phyloP scores from a whole-genome alignment of 2,888 invertebrate genomes.

The Graphium colonna region DNA sequence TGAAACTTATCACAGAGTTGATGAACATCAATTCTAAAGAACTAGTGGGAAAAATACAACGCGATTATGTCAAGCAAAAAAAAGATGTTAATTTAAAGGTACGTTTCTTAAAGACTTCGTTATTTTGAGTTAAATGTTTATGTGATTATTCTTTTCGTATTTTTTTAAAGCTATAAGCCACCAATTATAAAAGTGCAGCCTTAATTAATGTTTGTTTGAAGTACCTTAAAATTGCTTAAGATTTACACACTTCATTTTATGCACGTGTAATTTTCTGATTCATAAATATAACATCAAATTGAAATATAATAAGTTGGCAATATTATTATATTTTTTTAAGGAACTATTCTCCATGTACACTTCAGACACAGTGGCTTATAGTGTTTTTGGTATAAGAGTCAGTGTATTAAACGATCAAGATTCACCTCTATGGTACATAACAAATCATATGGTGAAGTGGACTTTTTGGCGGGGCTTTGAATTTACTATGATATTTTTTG shows the following conservation, averaged over 20 bases:
- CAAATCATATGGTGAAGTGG: slow-evolving; percentile 60
- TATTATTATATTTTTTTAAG: slow-evolving; percentile 32
- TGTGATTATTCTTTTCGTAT: too few relatives aligned
- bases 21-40: slow-evolving; percentile 58
- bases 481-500: slow-evolving; percentile 53
- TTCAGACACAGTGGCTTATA: slow-evolving; percentile 60
- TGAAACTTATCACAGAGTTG: slow-evolving; percentile 50
- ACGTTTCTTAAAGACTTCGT: background rate
- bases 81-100: slow-evolving; percentile 56
- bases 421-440: slow-evolving; percentile 60
- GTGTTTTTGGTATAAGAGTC: slow-evolving; percentile 55
- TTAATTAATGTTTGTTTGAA: too few relatives aligned
- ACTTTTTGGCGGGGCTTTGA: slow-evolving; percentile 60
- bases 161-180: too few relatives aligned
- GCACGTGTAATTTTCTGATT: too few relatives aligned
- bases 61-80: slow-evolving; percentile 47
- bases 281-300: background rate
- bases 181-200: too few relatives aligned
- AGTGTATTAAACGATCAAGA: slow-evolving; percentile 49
- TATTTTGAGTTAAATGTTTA: background rate
- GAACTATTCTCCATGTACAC: slow-evolving; percentile 62
- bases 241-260: too few relatives aligned
- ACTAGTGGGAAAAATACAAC: slow-evolving; percentile 49
- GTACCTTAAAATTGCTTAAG: background rate
- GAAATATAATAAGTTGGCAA: too few relatives aligned